A percentile compares a stretch with the other conserved stretches of the same genome.
These are phyloP conservation scores for Numida meleagris DNA, from an alignment of 2,113 vertebrate genomes.

Conservation along the genomic window DNA sequence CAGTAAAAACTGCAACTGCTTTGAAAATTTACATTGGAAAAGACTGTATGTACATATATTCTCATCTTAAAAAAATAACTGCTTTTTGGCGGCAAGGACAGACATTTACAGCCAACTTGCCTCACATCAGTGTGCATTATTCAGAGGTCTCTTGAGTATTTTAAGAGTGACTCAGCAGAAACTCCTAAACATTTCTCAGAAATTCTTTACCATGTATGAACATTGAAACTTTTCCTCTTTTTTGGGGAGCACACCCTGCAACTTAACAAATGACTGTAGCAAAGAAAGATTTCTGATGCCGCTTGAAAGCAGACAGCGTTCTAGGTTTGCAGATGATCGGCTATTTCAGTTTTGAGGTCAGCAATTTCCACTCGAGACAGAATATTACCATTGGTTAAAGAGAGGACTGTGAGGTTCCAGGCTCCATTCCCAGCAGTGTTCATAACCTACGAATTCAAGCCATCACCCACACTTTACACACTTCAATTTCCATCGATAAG, in stretches of 20 bases:
- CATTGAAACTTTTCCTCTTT: neutral
- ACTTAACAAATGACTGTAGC: neutral
- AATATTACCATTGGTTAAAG: neutral
- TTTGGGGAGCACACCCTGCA: neutral
- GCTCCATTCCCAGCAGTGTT: neutral
- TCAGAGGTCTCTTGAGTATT: constrained; percentile 18
- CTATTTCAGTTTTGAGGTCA: neutral
- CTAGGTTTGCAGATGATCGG: neutral
- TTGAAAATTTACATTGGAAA: neutral
- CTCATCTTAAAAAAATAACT: neutral
- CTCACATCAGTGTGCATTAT: neutral
- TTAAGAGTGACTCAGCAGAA: constrained; percentile 44
- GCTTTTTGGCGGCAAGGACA: neutral
- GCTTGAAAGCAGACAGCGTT: neutral
- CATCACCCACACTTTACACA: neutral
- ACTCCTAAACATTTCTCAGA: constrained; percentile 52
- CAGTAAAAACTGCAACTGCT: neutral
- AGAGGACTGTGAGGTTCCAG: neutral
- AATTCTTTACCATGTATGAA: constrained; percentile 62
- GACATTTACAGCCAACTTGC: neutral
- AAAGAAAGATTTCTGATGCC: neutral
- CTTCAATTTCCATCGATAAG: neutral
- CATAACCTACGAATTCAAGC: neutral
- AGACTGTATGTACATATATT: neutral
- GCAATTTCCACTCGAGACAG: neutral